Conservation (phyloP, 2,797 vertebrate species). For the Enteromius afrohamiltoni region DNA sequence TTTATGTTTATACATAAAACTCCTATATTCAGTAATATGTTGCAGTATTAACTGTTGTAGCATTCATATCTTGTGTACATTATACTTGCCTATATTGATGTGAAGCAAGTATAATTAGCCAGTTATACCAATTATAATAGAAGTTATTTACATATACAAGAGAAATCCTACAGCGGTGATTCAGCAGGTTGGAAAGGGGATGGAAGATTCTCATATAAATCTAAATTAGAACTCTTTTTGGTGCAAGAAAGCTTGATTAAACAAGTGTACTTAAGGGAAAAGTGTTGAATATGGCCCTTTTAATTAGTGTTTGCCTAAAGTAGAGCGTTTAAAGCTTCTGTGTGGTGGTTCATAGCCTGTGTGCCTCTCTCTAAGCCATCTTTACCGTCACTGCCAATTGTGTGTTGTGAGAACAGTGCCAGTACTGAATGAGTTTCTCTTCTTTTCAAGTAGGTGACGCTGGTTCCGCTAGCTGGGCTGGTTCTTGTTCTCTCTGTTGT, state of each 20-base stretch:
- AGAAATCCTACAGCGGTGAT: neutral
- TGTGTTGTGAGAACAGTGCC: constrained; percentile 50
- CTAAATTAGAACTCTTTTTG: constrained; percentile 8
- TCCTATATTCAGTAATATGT: neutral
- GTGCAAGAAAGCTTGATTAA: constrained; percentile 3
- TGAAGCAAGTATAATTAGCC: neutral
- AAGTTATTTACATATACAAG: neutral
- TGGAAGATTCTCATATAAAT: constrained; percentile 8
- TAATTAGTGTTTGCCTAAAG: constrained; percentile 18
- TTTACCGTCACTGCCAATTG: constrained; percentile 12
- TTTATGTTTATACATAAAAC: neutral
- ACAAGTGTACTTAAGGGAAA: constrained; percentile 9
- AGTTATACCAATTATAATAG: neutral
- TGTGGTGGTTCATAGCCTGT: neutral
- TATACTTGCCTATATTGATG: neutral
- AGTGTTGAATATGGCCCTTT: constrained; percentile 25
- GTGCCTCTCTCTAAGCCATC: constrained; percentile 48
- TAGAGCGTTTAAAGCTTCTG: neutral
- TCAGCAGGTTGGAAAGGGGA: neutral
- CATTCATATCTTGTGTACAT: neutral
- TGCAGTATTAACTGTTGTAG: neutral
- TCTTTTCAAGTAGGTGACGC: constrained; percentile 51
- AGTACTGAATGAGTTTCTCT: constrained; percentile 55
- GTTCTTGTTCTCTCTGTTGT: constrained; percentile 64
- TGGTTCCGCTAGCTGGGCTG: constrained; percentile 56